These are phyloP conservation scores for Diaprepes abbreviatus DNA, from an alignment of 2,888 invertebrate genomes.

Conservation along the genomic window DNA sequence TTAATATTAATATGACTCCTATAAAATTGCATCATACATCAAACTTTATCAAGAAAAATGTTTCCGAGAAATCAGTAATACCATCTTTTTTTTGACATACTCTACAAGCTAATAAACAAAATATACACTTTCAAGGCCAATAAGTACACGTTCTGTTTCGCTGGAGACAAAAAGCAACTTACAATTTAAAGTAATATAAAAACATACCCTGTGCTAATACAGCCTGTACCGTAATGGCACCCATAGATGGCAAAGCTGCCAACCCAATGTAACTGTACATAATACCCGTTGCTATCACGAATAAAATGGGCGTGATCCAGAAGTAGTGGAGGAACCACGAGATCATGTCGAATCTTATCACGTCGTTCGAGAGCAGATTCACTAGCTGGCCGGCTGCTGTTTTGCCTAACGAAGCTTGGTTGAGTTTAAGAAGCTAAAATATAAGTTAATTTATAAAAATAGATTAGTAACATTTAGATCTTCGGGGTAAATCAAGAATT, in stretches of 20 bases:
- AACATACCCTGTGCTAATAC: conserved; percentile 69
- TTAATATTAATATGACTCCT: too few relatives aligned
- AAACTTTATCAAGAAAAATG: too few relatives aligned
- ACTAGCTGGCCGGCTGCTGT: conserved; percentile 88
- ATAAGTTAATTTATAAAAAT: too few relatives aligned
- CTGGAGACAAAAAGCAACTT: too few relatives aligned
- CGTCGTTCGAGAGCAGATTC: conserved; percentile 88
- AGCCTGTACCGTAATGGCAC: conserved; percentile 71
- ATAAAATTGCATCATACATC: too few relatives aligned
- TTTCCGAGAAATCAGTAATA: too few relatives aligned
- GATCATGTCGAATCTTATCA: conserved; percentile 83
- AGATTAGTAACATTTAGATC: too few relatives aligned
- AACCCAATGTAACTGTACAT: conserved; percentile 71
- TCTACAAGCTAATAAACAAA: too few relatives aligned
- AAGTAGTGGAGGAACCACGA: conserved; percentile 80
- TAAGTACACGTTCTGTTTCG: too few relatives aligned
- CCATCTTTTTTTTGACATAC: too few relatives aligned
- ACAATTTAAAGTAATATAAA: not conserved
- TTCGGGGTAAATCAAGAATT: too few relatives aligned
- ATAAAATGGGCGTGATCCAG: conserved; percentile 85
- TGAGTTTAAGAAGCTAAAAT: conserved; percentile 73
- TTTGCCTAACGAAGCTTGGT: conserved; percentile 80
- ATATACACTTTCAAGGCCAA: too few relatives aligned
- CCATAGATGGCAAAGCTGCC: conserved; percentile 74
- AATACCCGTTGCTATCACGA: conserved; percentile 74